These are phyloP conservation scores for Gnathonemus echidnorhynchus DNA, from an alignment of 2,113 vertebrate genomes.

Conservation along the genomic window DNA sequence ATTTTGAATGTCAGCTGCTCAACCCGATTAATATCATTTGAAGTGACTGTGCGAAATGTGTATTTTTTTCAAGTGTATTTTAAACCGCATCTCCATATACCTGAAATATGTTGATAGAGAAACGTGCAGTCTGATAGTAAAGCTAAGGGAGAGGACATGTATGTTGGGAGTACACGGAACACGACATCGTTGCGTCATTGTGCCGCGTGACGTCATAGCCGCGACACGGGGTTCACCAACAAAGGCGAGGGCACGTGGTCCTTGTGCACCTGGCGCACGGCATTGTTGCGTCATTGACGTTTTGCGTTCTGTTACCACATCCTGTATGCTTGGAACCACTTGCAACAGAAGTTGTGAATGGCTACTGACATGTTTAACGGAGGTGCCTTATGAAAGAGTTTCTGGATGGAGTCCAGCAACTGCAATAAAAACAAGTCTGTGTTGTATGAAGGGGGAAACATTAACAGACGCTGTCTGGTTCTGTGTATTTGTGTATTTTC, in stretches of 20 bases:
- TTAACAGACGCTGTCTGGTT: neutral
- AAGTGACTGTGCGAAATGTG: neutral
- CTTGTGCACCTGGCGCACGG: neutral
- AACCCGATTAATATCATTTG: neutral
- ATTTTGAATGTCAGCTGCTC: neutral
- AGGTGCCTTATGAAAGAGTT: neutral
- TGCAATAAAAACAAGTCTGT: neutral
- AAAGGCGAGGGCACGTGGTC: neutral
- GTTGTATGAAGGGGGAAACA: neutral
- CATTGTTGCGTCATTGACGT: neutral
- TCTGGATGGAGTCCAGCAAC: neutral
- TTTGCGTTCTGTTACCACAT: neutral
- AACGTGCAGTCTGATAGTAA: neutral
- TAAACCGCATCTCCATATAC: neutral
- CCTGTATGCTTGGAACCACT: neutral
- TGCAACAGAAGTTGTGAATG: constrained; percentile 1
- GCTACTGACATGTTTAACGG: neutral
- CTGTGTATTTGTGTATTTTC: neutral
- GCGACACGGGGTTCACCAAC: neutral
- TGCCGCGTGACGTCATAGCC: neutral
- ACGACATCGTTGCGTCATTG: neutral
- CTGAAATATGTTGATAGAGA: neutral
- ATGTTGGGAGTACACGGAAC: neutral
- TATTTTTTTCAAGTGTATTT: neutral
- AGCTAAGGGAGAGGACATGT: neutral